Percentiles rank a stretch among this genome's conserved stretches.
Conservation (phyloP, 2,113 vertebrate species). For the Upupa epops region DNA sequence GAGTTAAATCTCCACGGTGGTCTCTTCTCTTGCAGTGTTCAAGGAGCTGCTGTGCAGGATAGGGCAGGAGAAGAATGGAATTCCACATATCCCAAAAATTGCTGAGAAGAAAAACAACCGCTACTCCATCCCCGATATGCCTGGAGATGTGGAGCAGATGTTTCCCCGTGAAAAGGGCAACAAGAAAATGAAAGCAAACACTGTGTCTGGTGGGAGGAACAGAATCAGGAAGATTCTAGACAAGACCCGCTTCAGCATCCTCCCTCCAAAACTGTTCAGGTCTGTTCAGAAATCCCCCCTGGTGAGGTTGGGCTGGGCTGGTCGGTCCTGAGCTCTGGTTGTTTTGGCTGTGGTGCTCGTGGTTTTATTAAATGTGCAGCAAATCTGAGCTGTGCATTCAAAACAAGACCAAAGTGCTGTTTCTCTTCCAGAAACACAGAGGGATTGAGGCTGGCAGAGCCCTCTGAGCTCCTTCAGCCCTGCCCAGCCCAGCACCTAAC, state of each 20-base stretch:
- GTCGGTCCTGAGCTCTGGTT: background rate
- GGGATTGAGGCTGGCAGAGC: no score
- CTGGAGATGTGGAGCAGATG: constrained; percentile 88
- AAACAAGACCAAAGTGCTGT: background rate
- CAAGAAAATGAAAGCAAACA: constrained; percentile 95
- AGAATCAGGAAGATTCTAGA: constrained; percentile 96
- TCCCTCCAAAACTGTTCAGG: constrained; percentile 96
- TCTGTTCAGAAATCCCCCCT: constrained; percentile 57
- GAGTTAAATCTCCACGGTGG: background rate
- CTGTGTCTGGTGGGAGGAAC: constrained; percentile 92
- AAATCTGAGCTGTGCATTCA: background rate
- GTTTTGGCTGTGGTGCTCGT: background rate
- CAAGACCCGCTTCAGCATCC: constrained; percentile 95
- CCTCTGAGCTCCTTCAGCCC: no score
- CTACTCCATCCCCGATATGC: constrained; percentile 94
- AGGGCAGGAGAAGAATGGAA: constrained; percentile 87
- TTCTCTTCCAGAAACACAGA: background rate
- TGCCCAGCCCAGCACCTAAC: no score
- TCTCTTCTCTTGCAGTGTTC: constrained; percentile 81
- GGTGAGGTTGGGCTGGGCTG: background rate
- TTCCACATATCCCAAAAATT: constrained; percentile 94
- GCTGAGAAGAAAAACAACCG: constrained; percentile 96
- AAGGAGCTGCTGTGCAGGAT: constrained; percentile 94
- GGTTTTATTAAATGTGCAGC: background rate
- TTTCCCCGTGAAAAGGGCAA: constrained; percentile 88